These are phyloP conservation scores for Daphoenositta chrysoptera DNA, from an alignment of 2,113 vertebrate species.

Conservation along the genomic window DNA sequence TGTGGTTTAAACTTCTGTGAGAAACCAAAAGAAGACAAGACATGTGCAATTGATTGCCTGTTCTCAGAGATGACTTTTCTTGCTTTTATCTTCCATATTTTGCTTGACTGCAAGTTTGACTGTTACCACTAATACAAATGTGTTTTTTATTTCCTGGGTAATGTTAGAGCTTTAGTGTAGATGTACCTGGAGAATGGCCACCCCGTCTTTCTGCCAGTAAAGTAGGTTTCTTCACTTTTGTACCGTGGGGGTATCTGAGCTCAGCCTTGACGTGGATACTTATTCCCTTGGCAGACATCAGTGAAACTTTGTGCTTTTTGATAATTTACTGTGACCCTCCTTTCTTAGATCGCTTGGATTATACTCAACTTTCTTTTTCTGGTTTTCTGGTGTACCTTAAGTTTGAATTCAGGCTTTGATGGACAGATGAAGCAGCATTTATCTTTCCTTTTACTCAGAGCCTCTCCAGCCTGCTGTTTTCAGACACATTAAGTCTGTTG, in stretches of 20 bases:
- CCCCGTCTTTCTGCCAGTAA: neutral
- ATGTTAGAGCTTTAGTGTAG: neutral
- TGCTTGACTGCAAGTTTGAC: neutral
- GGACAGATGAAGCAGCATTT: neutral
- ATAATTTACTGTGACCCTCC: neutral
- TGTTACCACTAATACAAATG: neutral
- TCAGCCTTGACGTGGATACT: neutral
- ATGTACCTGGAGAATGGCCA: neutral
- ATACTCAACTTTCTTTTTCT: neutral
- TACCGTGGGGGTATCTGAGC: neutral
- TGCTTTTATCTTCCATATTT: conserved; percentile 14
- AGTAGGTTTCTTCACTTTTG: neutral
- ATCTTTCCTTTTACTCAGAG: neutral
- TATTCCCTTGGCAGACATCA: neutral
- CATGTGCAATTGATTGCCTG: conserved; percentile 30
- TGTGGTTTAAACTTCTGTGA: conserved; percentile 7
- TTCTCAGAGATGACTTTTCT: neutral
- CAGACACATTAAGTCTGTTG: neutral
- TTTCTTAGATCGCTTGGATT: neutral
- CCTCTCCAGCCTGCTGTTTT: neutral
- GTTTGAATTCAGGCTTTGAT: neutral
- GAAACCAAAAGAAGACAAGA: neutral
- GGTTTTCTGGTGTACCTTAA: neutral
- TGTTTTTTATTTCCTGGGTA: neutral
- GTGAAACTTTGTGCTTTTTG: neutral